Evolutionary conservation across 2,113 vertebrate species (phyloP).

Genomic region (Podarcis raffonei): DNA sequence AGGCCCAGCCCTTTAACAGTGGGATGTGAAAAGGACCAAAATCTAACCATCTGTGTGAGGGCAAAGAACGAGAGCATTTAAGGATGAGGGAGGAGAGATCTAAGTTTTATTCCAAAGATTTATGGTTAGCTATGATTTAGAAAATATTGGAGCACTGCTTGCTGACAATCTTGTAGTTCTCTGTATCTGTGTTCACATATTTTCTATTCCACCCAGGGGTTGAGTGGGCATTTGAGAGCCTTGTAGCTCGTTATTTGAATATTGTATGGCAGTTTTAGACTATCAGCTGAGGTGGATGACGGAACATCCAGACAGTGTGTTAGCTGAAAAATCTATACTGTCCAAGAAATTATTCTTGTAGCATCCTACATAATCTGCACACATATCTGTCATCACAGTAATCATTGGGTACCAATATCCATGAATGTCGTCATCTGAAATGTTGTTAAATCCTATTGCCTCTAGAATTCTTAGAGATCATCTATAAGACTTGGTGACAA

Average conservation of each 20-base stretch:
- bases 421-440: conserved; percentile 55
- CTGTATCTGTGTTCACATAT: conserved; percentile 76
- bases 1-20: conserved; percentile 70
- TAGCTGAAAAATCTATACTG: conserved; percentile 65
- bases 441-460: conserved; percentile 63
- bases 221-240: conserved; percentile 66
- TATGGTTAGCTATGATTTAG: conserved; percentile 78
- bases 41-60: conserved; percentile 69
- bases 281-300: conserved; percentile 71
- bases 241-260: conserved; percentile 69
- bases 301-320: conserved; percentile 72
- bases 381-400: conserved; percentile 51
- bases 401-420: conserved; percentile 57
- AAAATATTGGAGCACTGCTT: conserved; percentile 82
- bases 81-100: conserved; percentile 69
- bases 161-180: conserved; percentile 84
- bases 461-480: conserved; percentile 59
- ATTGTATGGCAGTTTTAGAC: conserved; percentile 60
- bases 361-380: conserved; percentile 59
- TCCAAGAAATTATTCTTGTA: conserved; percentile 48
- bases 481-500: conserved; percentile 58
- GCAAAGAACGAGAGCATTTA: conserved; percentile 68
- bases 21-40: conserved; percentile 75
- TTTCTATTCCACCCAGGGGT: conserved; percentile 74
- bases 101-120: conserved; percentile 84